Conservation (phyloP, 2,113 vertebrate genomes). For the Scophthalmus maximus region DNA sequence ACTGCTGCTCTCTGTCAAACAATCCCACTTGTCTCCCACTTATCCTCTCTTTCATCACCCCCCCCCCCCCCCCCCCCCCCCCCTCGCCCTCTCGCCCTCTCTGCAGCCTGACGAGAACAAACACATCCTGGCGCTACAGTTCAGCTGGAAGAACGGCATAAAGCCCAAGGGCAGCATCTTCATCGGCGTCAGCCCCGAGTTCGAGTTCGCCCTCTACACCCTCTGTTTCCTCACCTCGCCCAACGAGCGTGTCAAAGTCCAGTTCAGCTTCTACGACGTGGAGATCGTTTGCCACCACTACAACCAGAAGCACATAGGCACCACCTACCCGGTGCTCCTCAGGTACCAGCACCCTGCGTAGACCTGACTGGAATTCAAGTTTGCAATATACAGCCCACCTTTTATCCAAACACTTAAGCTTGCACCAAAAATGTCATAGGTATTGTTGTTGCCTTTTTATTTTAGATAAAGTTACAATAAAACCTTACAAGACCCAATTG, state of each 20-base stretch:
- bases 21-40: background rate
- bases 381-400: background rate
- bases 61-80: background rate
- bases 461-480: conserved; percentile 80
- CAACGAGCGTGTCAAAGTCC: conserved; percentile 82
- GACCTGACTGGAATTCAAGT: conserved; percentile 4
- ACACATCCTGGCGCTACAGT: conserved; percentile 85
- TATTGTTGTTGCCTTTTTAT: conserved; percentile 78
- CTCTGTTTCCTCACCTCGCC: conserved; percentile 84
- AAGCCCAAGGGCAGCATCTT: conserved; percentile 87
- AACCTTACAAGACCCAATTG: conserved; percentile 52
- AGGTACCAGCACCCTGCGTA: conserved; percentile 57
- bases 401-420: conserved; percentile 15
- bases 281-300: conserved; percentile 86
- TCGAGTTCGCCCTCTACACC: conserved; percentile 86
- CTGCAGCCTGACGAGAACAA: conserved; percentile 84
- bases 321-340: conserved; percentile 83
- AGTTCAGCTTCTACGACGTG: conserved; percentile 83
- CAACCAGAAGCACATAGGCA: conserved; percentile 85
- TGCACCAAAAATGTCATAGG: conserved; percentile 57
- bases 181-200: conserved; percentile 85
- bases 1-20: too few species aligned
- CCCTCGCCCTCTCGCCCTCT: background rate
- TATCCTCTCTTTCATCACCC: background rate
- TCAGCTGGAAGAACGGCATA: conserved; percentile 86